Conservation (phyloP, 2,797 vertebrate species). For the Lepidocolaptes lacrymiger region DNA sequence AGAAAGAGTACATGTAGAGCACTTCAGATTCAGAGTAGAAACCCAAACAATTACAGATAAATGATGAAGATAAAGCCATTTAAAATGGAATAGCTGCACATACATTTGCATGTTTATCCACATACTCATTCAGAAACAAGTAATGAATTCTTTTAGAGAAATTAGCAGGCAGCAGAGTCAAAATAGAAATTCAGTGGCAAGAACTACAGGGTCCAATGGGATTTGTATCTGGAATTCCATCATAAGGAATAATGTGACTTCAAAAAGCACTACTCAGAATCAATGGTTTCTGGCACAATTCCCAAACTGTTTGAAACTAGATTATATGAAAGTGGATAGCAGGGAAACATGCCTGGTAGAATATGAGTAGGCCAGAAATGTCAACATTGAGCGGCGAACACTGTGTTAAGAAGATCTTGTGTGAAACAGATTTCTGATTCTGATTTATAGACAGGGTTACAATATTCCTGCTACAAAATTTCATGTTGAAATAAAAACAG, state of each 20-base stretch:
- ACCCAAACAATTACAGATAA: not conserved
- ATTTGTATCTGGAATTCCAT: not conserved
- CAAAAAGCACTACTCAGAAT: not conserved
- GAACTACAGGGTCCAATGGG: not conserved
- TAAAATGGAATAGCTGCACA: not conserved
- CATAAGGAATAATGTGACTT: not conserved
- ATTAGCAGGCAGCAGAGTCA: not conserved
- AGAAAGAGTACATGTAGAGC: not conserved
- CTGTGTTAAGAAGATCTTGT: not conserved
- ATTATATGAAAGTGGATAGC: not conserved
- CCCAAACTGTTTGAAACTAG: not conserved
- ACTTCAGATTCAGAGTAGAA: not conserved
- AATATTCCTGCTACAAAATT: not conserved
- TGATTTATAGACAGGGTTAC: not conserved
- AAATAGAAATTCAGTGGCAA: not conserved
- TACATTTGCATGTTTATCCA: not conserved
- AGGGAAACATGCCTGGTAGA: not conserved
- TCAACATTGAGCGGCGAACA: not conserved
- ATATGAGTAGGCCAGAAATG: accelerated
- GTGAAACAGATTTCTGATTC: not conserved
- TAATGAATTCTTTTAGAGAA: not conserved
- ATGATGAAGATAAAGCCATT: not conserved
- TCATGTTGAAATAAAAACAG: not conserved
- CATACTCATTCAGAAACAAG: not conserved
- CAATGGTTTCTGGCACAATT: not conserved